Evolutionary conservation across 2,113 vertebrate species (phyloP), one percentile per base, ranked within the genome.

Genomic region (Mesitornis unicolor): DNA sequence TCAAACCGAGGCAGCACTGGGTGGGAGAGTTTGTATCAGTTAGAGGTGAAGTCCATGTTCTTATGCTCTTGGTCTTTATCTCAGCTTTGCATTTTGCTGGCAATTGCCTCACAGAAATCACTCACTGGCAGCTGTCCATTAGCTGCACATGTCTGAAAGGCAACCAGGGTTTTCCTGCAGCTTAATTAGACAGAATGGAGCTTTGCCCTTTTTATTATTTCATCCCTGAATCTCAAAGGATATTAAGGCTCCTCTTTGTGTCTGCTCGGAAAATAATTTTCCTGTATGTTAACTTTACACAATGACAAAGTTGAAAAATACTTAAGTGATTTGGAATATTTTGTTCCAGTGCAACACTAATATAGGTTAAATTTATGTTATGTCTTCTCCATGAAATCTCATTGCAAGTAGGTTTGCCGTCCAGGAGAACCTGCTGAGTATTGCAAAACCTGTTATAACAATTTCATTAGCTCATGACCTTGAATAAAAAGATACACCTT

Each of bases 21-120:
- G 18, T 47, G 25, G 33, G 12, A 40, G 29, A 61, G 13, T 35
- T 65, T 65, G 7, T 42, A 11, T 40, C 5, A 2, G 15, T 47
- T 53, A 20, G 19, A 56, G 14, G 7, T 29, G 15, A 9, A 4
- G 0, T 51, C 11, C 10, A 28, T 1, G 0, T 26, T 56, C 38
- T 47, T 36, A 25, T 0, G 0, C 9, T 7, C 18, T 74, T 93
- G 18, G 4, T 56, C 31, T 54, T 64, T 69, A 36, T 53, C 21
- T 80, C n/a, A 56, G 26, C 19, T 76, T 60, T 61, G 24, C 11
- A 22, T 70, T 87, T 74, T 75, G 33, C 25, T 82, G 35, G 25
- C 28, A 56, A 15, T 29, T 1, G 2, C 13, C 18, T 43, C 12
- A 43, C 33, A 87, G 38, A 43, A 89, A 36, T 45, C 0, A 24